Percentiles rank a stretch among this genome's conserved stretches.
These are phyloP conservation scores for Myotis daubentonii DNA, from an alignment of 2,797 vertebrate genomes.

Conservation along the genomic window DNA sequence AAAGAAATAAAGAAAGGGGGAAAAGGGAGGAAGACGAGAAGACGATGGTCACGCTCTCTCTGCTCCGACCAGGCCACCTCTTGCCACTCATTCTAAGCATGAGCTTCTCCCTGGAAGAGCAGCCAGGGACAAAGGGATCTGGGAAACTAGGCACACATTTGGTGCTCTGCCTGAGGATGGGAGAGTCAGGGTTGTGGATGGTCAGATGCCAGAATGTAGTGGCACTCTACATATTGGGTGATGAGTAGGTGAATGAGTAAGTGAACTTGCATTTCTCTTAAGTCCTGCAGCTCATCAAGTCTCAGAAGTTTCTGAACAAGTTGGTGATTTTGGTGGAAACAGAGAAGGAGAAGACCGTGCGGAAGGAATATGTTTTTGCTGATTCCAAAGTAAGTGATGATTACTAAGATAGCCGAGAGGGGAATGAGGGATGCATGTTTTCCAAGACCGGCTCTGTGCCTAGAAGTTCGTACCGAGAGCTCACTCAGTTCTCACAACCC, in stretches of 20 bases:
- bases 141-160: background rate
- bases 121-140: background rate
- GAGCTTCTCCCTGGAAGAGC: background rate
- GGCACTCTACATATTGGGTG: accelerated
- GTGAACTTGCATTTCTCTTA: conserved; percentile 27
- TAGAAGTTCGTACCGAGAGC: accelerated
- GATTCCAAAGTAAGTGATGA: conserved; percentile 92
- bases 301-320: conserved; percentile 95
- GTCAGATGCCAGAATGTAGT: background rate
- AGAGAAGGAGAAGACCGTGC: conserved; percentile 94
- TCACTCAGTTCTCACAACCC: background rate
- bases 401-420: background rate
- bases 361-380: conserved; percentile 95
- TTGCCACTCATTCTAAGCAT: background rate
- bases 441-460: background rate
- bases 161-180: background rate
- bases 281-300: conserved; percentile 98
- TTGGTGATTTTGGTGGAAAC: conserved; percentile 93
- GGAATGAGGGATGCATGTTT: accelerated
- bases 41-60: accelerated
- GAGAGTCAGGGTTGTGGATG: too few relatives aligned
- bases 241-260: too few relatives aligned
- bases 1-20: background rate
- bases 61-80: background rate
- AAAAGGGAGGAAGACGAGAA: background rate